Percentiles rank a stretch among this genome's conserved stretches.
These are phyloP conservation scores for Lepidothrix coronata DNA, from an alignment of 2,113 vertebrate species.

Conservation along the genomic window DNA sequence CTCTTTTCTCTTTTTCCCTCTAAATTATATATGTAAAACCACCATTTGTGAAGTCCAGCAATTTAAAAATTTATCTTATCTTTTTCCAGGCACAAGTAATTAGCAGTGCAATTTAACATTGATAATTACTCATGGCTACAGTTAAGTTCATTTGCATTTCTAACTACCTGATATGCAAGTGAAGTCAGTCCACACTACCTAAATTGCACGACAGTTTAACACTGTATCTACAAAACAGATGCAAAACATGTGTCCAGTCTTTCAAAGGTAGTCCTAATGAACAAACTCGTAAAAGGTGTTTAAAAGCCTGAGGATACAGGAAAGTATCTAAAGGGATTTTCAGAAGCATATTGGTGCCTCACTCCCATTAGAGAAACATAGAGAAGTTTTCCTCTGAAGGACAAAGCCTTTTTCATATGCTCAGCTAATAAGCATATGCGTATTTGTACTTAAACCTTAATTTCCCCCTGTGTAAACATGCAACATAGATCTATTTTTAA, in stretches of 20 bases:
- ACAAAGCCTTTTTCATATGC: background rate
- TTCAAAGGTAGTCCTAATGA: background rate
- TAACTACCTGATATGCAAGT: background rate
- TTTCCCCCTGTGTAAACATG: background rate
- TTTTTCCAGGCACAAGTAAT: constrained; percentile 4
- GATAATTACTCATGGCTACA: background rate
- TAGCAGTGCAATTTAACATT: background rate
- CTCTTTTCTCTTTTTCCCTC: background rate
- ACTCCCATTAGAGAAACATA: background rate
- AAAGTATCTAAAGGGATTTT: background rate
- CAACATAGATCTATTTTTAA: background rate
- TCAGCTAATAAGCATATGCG: background rate
- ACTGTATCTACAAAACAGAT: background rate
- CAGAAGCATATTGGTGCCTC: background rate
- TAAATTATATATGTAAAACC: background rate
- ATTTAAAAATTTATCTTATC: background rate
- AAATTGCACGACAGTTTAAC: background rate
- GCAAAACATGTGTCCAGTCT: background rate
- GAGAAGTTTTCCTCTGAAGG: background rate
- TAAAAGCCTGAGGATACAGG: background rate
- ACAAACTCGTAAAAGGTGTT: background rate
- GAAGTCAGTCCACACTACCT: background rate
- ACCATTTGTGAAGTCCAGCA: background rate
- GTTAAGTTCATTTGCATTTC: background rate
- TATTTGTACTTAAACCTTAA: background rate